phyloP scores from a whole-genome alignment of 1,140 invertebrate genomes.

The Tenebrio molitor region DNA sequence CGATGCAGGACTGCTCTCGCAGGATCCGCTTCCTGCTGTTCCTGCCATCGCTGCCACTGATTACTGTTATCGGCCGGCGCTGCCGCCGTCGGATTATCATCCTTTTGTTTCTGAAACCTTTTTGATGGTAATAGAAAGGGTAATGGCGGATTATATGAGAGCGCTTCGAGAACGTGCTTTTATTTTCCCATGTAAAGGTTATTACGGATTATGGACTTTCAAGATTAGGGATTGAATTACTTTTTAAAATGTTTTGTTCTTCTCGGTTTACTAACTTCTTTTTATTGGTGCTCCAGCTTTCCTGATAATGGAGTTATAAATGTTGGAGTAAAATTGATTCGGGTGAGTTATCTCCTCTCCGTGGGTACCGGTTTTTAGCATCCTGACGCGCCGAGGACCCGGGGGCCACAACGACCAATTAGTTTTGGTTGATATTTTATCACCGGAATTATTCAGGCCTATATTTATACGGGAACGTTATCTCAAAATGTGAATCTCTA shows the following conservation, averaged over 20 bases:
- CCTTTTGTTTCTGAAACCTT: conserved; percentile 56
- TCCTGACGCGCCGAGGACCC: neutral
- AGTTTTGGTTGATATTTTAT: too few species aligned
- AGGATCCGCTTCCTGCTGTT: conserved; percentile 50
- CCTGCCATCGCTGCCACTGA: conserved; percentile 48
- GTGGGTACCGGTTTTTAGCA: neutral
- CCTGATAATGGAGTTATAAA: conserved; percentile 3
- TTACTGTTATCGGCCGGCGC: conserved; percentile 57
- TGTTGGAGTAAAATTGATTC: conserved; percentile 15
- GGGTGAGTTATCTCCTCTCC: neutral
- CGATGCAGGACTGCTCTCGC: conserved; percentile 51
- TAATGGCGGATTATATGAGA: conserved; percentile 52
- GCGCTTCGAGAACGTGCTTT: conserved; percentile 42
- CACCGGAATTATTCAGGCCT: too few species aligned
- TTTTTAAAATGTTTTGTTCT: conserved; percentile 48
- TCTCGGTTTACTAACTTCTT: conserved; percentile 2
- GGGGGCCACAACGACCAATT: too few species aligned
- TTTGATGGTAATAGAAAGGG: conserved; percentile 58
- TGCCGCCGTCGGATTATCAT: conserved; percentile 54
- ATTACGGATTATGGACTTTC: conserved; percentile 53
- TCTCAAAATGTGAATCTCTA: too few species aligned
- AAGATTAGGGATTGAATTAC: conserved; percentile 53
- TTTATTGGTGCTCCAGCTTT: neutral
- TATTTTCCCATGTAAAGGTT: conserved; percentile 50
- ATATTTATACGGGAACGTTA: too few species aligned